A percentile compares a stretch with the other conserved stretches of the same genome.
Evolutionary conservation across 2,888 invertebrate genomes (phyloP).

Genomic region (Drosophila ezoana): DNA sequence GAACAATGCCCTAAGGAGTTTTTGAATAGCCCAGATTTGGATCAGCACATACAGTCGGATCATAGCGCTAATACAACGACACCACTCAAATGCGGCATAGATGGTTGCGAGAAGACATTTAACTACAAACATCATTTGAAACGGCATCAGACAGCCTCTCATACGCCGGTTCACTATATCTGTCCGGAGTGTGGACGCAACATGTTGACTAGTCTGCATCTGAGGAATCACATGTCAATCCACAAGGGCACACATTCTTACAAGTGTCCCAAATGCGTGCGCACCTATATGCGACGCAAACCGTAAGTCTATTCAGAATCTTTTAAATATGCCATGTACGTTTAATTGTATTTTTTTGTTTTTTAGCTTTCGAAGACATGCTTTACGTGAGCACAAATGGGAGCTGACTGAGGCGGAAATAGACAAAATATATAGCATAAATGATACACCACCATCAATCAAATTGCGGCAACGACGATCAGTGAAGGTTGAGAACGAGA

Average conservation of each 20-base stretch:
- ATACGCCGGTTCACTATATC: constrained; percentile 50
- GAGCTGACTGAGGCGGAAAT: constrained; percentile 62
- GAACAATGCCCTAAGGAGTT: constrained; percentile 63
- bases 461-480: constrained; percentile 7
- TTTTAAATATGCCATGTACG: no score
- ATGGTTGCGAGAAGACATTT: constrained; percentile 71
- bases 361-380: constrained; percentile 66
- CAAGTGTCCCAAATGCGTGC: constrained; percentile 70
- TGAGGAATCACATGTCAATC: constrained; percentile 62
- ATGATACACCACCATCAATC: constrained; percentile 6
- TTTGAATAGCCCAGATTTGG: constrained; percentile 50
- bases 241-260: constrained; percentile 62
- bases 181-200: constrained; percentile 67
- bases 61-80: constrained; percentile 50
- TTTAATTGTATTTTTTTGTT: background rate
- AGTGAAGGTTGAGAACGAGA: constrained; percentile 14
- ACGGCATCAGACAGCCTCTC: constrained; percentile 72
- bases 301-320: constrained; percentile 54
- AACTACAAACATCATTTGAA: constrained; percentile 76
- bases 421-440: constrained; percentile 52
- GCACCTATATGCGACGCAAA: constrained; percentile 64
- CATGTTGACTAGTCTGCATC: constrained; percentile 51
- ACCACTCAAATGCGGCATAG: constrained; percentile 57
- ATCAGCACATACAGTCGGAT: constrained; percentile 36
- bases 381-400: constrained; percentile 59